phyloP scores from a whole-genome alignment of 2,113 vertebrate genomes.

The Oreochromis aureus region DNA sequence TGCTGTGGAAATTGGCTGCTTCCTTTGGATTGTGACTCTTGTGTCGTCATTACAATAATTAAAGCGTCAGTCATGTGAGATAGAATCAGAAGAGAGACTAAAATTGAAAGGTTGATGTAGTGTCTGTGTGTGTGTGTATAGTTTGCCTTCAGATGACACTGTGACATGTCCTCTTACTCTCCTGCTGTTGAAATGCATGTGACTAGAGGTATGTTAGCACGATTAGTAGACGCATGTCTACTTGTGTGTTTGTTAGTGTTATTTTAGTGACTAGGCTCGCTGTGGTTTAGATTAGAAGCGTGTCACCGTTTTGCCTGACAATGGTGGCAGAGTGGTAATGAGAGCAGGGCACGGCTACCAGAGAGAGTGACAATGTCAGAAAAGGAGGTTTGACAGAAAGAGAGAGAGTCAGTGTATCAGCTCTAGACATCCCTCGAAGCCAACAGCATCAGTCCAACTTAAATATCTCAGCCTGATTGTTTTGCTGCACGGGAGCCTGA shows the following conservation, averaged over 20 bases:
- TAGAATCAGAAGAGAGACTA: rapidly evolving
- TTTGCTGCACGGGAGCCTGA: not conserved
- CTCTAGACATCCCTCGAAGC: not conserved
- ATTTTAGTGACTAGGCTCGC: not conserved
- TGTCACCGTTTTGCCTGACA: not conserved
- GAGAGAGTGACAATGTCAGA: not conserved
- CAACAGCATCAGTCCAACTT: not conserved
- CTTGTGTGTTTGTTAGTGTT: not conserved
- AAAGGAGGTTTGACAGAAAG: not conserved
- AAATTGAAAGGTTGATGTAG: rapidly evolving
- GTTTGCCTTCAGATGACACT: not conserved
- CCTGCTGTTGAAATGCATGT: not conserved
- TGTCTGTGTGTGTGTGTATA: rapidly evolving
- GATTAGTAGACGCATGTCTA: not conserved
- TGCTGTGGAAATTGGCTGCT: not conserved
- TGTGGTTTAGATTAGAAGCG: not conserved
- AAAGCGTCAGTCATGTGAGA: not conserved
- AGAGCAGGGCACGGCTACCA: not conserved
- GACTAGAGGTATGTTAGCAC: not conserved
- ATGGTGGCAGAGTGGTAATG: rapidly evolving
- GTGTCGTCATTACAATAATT: not conserved
- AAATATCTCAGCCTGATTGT: not conserved
- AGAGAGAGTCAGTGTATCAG: not conserved
- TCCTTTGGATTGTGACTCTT: rapidly evolving
- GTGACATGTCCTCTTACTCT: not conserved